These are phyloP conservation scores for Panurus biarmicus DNA, from an alignment of 2,113 vertebrate species.

Conservation along the genomic window DNA sequence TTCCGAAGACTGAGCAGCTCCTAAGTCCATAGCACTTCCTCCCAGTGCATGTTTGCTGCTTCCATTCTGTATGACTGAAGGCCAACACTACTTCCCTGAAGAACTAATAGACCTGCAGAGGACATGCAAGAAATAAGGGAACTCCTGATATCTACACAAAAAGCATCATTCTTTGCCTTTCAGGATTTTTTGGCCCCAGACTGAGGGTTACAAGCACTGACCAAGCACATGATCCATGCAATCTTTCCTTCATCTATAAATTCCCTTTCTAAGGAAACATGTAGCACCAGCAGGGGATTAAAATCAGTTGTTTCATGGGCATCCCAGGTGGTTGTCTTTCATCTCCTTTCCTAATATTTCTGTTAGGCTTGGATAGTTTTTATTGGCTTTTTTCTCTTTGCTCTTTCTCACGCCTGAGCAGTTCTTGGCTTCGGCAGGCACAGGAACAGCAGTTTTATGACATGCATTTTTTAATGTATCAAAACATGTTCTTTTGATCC, in stretches of 20 bases:
- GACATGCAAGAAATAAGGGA: background rate
- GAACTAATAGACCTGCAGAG: background rate
- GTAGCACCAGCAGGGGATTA: background rate
- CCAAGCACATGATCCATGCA: background rate
- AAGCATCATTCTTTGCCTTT: background rate
- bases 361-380: constrained; percentile 4
- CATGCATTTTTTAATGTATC: constrained; percentile 26
- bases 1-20: background rate
- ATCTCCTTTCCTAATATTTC: background rate
- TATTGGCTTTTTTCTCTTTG: background rate
- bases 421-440: background rate
- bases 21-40: background rate
- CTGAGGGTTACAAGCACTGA: background rate
- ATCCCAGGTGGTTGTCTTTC: background rate
- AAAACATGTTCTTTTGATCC: background rate
- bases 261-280: background rate
- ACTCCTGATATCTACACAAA: background rate
- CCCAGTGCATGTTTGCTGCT: background rate
- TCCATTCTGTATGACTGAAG: background rate
- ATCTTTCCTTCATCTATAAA: background rate
- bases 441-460: background rate
- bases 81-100: background rate
- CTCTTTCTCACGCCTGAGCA: background rate
- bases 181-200: background rate
- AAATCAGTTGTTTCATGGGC: background rate